These are phyloP conservation scores for Herminia tarsipennalis DNA, from an alignment of 2,888 invertebrate species.

Conservation along the genomic window DNA sequence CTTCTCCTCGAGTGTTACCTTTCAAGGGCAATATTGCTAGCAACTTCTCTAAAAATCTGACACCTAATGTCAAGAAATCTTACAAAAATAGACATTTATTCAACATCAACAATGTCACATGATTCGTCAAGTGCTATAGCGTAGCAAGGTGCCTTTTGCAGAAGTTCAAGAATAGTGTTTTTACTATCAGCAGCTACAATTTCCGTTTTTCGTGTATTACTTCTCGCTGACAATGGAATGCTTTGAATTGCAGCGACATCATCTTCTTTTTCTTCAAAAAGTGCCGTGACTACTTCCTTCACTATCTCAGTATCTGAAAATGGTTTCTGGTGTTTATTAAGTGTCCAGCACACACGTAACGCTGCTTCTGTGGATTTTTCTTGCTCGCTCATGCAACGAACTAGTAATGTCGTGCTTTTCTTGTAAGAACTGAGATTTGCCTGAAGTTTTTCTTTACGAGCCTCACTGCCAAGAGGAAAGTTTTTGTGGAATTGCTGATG, in stretches of 20 bases:
- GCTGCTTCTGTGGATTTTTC: slow-evolving; percentile 12
- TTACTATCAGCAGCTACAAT: slow-evolving; percentile 40
- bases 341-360: slow-evolving; percentile 32
- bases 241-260: slow-evolving; percentile 3
- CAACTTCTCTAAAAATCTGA: slow-evolving; percentile 37
- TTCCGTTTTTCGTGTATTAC: slow-evolving; percentile 44
- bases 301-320: slow-evolving; percentile 25
- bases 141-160: slow-evolving; percentile 39
- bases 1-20: slow-evolving; percentile 22
- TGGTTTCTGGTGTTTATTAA: slow-evolving; percentile 37
- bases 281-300: neutral
- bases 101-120: slow-evolving; percentile 45
- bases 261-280: neutral
- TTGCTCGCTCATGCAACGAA: no score
- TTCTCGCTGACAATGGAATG: slow-evolving; percentile 37
- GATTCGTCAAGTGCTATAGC: slow-evolving; percentile 46
- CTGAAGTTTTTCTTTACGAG: no score
- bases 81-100: slow-evolving; percentile 39
- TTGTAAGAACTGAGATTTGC: no score
- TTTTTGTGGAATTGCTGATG: no score
- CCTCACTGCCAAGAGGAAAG: no score
- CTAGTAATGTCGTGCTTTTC: no score
- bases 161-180: slow-evolving; percentile 22
- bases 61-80: slow-evolving; percentile 18
- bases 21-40: slow-evolving; percentile 22